Percentiles rank a stretch among this genome's conserved stretches.
These are phyloP conservation scores for Istiophorus platypterus DNA, from an alignment of 2,113 vertebrate genomes.

Conservation along the genomic window DNA sequence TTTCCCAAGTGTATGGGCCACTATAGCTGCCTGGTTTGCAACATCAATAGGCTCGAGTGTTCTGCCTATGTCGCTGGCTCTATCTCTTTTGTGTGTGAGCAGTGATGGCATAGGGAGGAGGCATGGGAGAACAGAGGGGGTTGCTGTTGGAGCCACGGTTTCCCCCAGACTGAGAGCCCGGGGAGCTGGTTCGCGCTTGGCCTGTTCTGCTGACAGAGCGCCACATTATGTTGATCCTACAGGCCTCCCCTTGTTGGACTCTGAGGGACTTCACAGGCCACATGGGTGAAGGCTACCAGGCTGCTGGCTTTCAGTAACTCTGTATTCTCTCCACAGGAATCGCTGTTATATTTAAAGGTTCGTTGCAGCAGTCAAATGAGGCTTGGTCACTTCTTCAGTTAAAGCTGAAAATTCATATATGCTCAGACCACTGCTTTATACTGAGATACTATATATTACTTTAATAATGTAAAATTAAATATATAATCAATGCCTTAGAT, in stretches of 20 bases:
- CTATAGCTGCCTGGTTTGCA: conserved; percentile 38
- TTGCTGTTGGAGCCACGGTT: conserved; percentile 69
- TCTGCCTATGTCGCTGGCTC: conserved; percentile 52
- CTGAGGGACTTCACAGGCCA: conserved; percentile 53
- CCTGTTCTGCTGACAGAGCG: conserved; percentile 75
- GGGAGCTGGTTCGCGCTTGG: conserved; percentile 53
- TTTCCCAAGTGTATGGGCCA: conserved; percentile 28
- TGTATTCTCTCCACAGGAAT: conserved; percentile 33
- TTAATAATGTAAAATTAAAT: background rate
- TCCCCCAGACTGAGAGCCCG: conserved; percentile 62
- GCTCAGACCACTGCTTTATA: background rate
- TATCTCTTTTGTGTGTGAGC: conserved; percentile 55
- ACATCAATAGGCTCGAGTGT: conserved; percentile 71
- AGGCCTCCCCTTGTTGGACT: conserved; percentile 75
- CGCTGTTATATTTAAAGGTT: conserved; percentile 23
- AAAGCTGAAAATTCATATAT: background rate
- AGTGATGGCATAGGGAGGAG: conserved; percentile 62
- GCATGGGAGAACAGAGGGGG: conserved; percentile 76
- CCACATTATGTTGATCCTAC: conserved; percentile 77
- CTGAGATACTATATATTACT: background rate
- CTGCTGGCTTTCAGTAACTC: conserved; percentile 33
- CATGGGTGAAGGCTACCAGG: conserved; percentile 48
- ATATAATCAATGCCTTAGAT: background rate
- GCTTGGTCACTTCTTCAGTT: background rate
- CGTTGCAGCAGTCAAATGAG: conserved; percentile 11